Base-by-base conservation (phyloP, 2,797 vertebrate species). In the Ctenosaura bakeri region DNA sequence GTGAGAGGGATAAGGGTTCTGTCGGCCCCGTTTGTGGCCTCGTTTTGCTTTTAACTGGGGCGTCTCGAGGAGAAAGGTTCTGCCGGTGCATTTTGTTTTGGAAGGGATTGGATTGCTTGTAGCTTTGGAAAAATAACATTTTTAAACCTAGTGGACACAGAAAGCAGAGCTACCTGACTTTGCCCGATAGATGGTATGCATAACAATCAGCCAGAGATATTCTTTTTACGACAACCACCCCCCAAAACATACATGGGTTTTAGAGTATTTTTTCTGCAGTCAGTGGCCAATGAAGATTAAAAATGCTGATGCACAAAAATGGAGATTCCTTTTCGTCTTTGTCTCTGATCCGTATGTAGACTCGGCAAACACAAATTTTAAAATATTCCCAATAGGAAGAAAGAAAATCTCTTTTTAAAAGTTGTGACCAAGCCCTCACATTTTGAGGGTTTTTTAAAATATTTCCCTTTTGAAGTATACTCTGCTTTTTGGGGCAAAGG, bases 351-450 rank as follows among this genome's bases (percentile, higher is more conserved):
- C 52, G 1, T 52, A 52, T 52, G 52, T 52, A 52, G 2, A 46
- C 42, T 46, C 4, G 42, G 42, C 8, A 12, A 12, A 52, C 52
- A 90, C 69, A 94, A 2, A 93, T 89, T 90, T 92, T 52, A 84
- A 93, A 89, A 94, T 90, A 14, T 90, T 88, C 87, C 89, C 92
- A 76, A 42, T 10, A 90, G 91, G 18, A 59, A 91, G 93, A 92
- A 26, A 4, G 4, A 46, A 46, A 3, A 46, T 46, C 42, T 74
- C 16, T 94, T 92, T 94, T 91, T 69, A 12, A 90, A 24, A 88
- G 89, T 81, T 89, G 74, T 71, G 88, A 83, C 42, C 22, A 26
- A 81, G 91, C 52, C 32, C 29, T 80, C 69, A 26, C 59, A 32
- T 82, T 29, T 90, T 50, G 20, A 59, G 62, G 32, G 50, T 71